phyloP scores from a whole-genome alignment of 2,888 invertebrate genomes.

The Oeneis ivallda region DNA sequence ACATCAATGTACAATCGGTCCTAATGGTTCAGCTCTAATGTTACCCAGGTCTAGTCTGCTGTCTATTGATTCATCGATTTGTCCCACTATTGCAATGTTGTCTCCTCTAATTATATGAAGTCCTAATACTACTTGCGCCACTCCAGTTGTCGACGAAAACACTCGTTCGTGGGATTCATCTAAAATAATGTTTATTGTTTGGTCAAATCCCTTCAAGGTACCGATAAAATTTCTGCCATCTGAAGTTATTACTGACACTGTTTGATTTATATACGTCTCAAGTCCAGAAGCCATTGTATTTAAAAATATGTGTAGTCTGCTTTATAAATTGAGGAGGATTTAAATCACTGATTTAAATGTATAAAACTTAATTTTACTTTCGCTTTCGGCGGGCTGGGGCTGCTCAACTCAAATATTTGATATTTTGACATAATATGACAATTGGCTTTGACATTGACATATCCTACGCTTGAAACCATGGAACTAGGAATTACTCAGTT shows the following conservation, averaged over 20 bases:
- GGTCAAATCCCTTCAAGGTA: slow-evolving; percentile 98
- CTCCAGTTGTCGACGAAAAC: slow-evolving; percentile 95
- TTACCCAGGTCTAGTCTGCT: slow-evolving; percentile 89
- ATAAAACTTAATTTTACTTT: no score
- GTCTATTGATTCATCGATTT: slow-evolving; percentile 92
- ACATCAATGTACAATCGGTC: slow-evolving; percentile 87
- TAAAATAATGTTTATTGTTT: slow-evolving; percentile 98
- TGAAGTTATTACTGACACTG: slow-evolving; percentile 96
- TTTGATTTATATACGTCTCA: slow-evolving; percentile 94
- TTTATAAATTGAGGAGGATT: background rate
- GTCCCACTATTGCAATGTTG: slow-evolving; percentile 95
- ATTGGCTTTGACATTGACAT: no score
- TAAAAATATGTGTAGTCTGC: background rate
- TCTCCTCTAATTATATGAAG: slow-evolving; percentile 99
- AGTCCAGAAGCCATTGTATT: slow-evolving; percentile 89
- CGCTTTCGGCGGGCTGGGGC: no score
- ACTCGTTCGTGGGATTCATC: slow-evolving; percentile 99
- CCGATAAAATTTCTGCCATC: slow-evolving; percentile 98
- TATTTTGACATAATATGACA: no score
- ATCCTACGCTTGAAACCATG: no score
- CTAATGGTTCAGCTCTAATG: slow-evolving; percentile 92
- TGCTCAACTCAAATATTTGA: no score
- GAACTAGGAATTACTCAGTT: no score
- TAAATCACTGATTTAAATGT: background rate
- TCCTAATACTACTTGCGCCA: slow-evolving; percentile 93